Evolutionary conservation across 2,888 invertebrate species (phyloP).

Genomic region (Drosophila leonis): DNA sequence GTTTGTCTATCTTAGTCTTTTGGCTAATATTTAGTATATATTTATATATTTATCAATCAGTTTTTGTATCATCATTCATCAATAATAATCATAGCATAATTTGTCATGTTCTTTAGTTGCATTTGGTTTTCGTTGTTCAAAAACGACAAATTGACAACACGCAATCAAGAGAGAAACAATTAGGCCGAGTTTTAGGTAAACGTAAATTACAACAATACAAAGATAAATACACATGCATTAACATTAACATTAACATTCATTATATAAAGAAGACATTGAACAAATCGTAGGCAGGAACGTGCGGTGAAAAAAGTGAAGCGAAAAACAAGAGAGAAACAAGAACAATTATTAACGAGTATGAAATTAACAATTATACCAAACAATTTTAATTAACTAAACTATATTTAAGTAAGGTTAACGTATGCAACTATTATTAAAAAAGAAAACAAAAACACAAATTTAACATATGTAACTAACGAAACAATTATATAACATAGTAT

Average conservation of each 20-base stretch:
- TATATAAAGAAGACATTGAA: conserved; percentile 80
- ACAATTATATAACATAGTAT: conserved; percentile 64
- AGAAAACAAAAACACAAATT: conserved; percentile 39
- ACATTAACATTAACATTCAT: conserved; percentile 68
- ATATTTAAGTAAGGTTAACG: conserved; percentile 65
- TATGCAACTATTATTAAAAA: conserved; percentile 69
- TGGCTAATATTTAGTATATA: conserved; percentile 3
- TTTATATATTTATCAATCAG: not conserved
- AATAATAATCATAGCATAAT: not conserved
- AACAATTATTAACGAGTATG: conserved; percentile 68
- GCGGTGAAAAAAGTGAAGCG: conserved; percentile 81
- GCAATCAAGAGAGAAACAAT: conserved; percentile 24
- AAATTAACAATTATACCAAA: conserved; percentile 72
- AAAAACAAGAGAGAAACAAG: conserved; percentile 43
- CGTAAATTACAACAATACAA: conserved; percentile 72
- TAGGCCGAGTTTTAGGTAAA: conserved; percentile 46
- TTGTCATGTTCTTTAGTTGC: conserved; percentile 22
- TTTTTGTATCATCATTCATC: not conserved
- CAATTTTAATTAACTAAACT: conserved; percentile 75
- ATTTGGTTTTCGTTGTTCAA: conserved; percentile 30
- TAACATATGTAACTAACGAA: conserved; percentile 62
- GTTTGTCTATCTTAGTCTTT: not conserved
- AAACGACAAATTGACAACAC: conserved; percentile 34
- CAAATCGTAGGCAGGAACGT: conserved; percentile 86
- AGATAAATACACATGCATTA: conserved; percentile 61